These are phyloP conservation scores for Epsilonema sp. DNA, from an alignment of 2,888 invertebrate genomes.

Conservation along the genomic window DNA sequence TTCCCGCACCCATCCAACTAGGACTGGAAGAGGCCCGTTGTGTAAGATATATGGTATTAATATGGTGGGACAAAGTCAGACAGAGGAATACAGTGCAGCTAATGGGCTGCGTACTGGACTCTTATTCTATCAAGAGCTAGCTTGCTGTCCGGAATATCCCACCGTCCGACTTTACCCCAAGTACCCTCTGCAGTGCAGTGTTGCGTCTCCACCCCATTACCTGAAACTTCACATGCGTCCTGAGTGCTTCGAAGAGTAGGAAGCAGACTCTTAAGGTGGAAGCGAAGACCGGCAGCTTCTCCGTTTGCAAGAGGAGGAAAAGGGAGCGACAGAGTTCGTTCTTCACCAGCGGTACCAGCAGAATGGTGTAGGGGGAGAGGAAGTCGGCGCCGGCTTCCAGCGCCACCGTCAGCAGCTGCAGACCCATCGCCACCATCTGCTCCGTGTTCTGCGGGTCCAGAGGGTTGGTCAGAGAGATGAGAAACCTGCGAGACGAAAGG, in stretches of 20 bases:
- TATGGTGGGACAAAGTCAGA: no score
- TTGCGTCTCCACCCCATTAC: no score
- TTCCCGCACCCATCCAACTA: no score
- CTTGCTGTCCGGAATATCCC: no score
- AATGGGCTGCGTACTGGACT: no score
- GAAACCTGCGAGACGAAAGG: constrained; percentile 41
- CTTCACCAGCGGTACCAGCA: constrained; percentile 58
- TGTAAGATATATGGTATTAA: no score
- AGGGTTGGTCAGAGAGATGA: constrained; percentile 80
- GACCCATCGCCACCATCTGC: constrained; percentile 81
- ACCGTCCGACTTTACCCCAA: no score
- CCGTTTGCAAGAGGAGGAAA: constrained; percentile 59
- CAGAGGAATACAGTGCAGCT: no score
- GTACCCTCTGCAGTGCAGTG: no score
- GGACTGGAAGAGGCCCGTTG: no score
- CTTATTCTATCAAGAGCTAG: no score
- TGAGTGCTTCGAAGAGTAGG: constrained; percentile 73
- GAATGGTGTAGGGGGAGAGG: constrained; percentile 49
- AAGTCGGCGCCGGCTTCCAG: constrained; percentile 75
- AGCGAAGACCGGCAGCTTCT: constrained; percentile 70
- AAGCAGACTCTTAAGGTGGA: constrained; percentile 77
- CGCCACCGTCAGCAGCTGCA: constrained; percentile 74
- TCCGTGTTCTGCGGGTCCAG: constrained; percentile 47
- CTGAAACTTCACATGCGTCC: constrained; percentile 82
- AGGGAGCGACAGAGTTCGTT: constrained; percentile 52